Evolutionary conservation across 2,888 invertebrate species (phyloP).

Genomic region (Hyalella azteca): DNA sequence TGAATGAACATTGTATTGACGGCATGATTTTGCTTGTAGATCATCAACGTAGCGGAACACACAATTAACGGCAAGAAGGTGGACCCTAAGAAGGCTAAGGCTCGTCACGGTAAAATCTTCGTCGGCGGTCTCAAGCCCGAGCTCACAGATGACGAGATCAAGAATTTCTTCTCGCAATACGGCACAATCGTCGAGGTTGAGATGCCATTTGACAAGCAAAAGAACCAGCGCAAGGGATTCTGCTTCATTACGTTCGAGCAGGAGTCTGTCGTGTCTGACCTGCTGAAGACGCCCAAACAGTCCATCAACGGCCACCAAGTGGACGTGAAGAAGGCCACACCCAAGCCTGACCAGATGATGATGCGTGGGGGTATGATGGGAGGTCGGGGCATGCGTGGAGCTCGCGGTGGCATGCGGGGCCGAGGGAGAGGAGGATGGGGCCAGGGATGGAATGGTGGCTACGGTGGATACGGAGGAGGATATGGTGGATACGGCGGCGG

Average conservation of each 20-base stretch:
- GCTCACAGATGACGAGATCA: conserved; percentile 91
- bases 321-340: conserved; percentile 94
- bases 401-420: conserved; percentile 64
- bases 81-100: conserved; percentile 95
- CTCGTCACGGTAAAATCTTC: conserved; percentile 93
- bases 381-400: conserved; percentile 59
- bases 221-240: conserved; percentile 95
- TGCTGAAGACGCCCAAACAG: conserved; percentile 90
- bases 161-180: conserved; percentile 78
- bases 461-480: conserved; percentile 27
- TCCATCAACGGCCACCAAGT: conserved; percentile 93
- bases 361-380: conserved; percentile 58
- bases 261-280: conserved; percentile 90
- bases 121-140: conserved; percentile 93
- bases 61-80: conserved; percentile 94
- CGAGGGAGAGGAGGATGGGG: conserved; percentile 65
- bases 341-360: conserved; percentile 67
- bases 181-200: conserved; percentile 76
- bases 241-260: conserved; percentile 98
- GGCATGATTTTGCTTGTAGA: conserved; percentile 62
- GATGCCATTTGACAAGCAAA: conserved; percentile 96
- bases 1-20: too few relatives aligned
- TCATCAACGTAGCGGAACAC: conserved; percentile 83
- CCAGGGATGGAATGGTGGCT: conserved; percentile 62
- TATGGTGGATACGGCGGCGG: conserved; percentile 45